A percentile compares a stretch with the other conserved stretches of the same genome.
Conservation (phyloP, 2,888 invertebrate genomes). For the Seira musarum region DNA sequence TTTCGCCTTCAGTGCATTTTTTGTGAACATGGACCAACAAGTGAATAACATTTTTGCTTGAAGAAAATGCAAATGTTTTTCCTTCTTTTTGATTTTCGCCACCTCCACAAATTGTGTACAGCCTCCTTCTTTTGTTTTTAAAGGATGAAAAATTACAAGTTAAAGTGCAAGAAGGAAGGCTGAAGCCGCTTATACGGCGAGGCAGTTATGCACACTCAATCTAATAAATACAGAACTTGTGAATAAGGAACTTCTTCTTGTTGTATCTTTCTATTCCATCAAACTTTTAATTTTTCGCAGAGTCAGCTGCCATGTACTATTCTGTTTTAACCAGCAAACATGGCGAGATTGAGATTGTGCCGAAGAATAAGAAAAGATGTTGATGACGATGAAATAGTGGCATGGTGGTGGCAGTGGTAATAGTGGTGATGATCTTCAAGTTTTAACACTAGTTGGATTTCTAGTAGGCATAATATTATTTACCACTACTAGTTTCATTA, state of each 20-base stretch:
- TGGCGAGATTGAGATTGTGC: background rate
- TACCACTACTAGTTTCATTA: background rate
- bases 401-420: constrained; percentile 13
- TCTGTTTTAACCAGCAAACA: background rate
- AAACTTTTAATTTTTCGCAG: constrained; percentile 8
- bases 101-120: background rate
- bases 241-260: constrained; percentile 8
- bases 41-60: background rate
- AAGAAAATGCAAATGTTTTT: background rate
- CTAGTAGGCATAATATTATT: constrained; percentile 16
- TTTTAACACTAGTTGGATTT: background rate
- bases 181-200: background rate
- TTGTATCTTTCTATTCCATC: background rate
- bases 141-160: background rate
- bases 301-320: background rate
- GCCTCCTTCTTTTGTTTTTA: background rate
- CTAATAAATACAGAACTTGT: background rate
- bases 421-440: constrained; percentile 18
- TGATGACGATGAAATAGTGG: background rate
- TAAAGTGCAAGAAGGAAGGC: too few relatives aligned
- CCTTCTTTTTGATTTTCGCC: background rate
- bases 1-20: background rate
- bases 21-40: background rate
- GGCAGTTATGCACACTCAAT: background rate
- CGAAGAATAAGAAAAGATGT: background rate